Evolutionary conservation across 2,888 invertebrate genomes (phyloP), one percentile per base, ranked within the genome.

Genomic region (Liposcelis brunnea): DNA sequence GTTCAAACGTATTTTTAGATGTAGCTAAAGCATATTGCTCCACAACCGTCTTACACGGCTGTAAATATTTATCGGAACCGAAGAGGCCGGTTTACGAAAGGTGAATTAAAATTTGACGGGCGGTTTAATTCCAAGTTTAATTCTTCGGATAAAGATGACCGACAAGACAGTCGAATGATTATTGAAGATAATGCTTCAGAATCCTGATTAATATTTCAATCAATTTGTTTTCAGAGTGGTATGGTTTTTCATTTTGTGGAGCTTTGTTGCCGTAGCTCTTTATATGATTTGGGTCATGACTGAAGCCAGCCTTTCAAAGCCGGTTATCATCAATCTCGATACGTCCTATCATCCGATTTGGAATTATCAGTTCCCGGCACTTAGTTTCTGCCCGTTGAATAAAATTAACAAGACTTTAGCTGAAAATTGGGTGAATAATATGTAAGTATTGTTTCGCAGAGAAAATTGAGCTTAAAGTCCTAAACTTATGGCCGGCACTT

Each of bases 271-370:
- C 3, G 19, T 19, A 18, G 40, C 40, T 7, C 7, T 40, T 12
- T 40, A 40, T 21, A 6, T 40, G 18, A n/a, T 40, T 12, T 40
- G 40, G 40, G 40, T 18, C 4, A 40, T 18, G 12, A 19, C 40
- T 6, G 19, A 19, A 18, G 16, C 40, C 15, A 21, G 21, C 19
- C 19, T 19, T 3, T 6, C 40, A 18, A 40, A 40, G 7, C 15
- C 40, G 4, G 19, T 40, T 12, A 16, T 40, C 16, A 40, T 40
- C 19, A 40, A 40, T 19, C 19, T 40, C 12, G 40, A 40, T 10
- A 19, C 40, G 6, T 40, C 40, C 6, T 19, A 40, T 19, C 40
- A 40, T 40, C 40, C 40, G 21, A 40, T 40, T 21, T 18, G 19
- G 16, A 19, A 40, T 14, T 40, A 19, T 19, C 16, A 40, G 7